Evolutionary conservation across 92 coral and sea anemone genomes (phyloP), one percentile per base, ranked within the genome.

Genomic region (Paramuricea clavata): DNA sequence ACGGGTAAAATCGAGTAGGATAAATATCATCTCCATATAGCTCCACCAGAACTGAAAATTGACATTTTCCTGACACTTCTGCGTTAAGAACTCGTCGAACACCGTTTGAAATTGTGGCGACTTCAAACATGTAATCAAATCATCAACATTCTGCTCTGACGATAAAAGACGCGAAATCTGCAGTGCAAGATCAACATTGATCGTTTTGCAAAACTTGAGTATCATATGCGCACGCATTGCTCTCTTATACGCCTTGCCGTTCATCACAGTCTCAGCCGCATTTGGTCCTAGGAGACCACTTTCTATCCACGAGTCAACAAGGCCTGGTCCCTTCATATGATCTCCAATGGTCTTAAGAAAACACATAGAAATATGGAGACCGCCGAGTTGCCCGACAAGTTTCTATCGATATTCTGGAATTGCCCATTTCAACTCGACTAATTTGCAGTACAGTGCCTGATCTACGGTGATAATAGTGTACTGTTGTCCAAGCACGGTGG

Each of bases 11-110:
- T 36, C 49, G 34, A 91, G 87, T 19, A 91, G 87, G 42, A 47
- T 81, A 65, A 81, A 85, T 17, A 87, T 86, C 93, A 91, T 91
- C 32, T 87, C 88, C 89, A 91, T 82, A 52, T 86, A 90, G 49
- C 34, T 36, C 90, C 89, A 91, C 91, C 89, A 91, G 74, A 75
- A 91, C 44, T 13, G 39, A 83, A 91, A 91, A 36, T 87, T 83
- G 10, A 49, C 64, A 87, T 88, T 91, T 50, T 83, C 84, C 60
- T 60, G 41, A 6, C 76, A 62, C 49, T 68, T 90, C 12, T 59
- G 54, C 59, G 81, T 80, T 17, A 50, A 61, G 41, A 93, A 57
- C 62, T 74, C 76, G 28, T 82, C 61, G 8, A 61, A n/a, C 75
- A 87, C 61, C 56, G 61, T 35, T 90, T 59, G 83, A 42, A 81